Percentiles rank a stretch among this genome's conserved stretches.
phyloP scores from a whole-genome alignment of 1,140 invertebrate genomes.

The Asobara japonica region DNA sequence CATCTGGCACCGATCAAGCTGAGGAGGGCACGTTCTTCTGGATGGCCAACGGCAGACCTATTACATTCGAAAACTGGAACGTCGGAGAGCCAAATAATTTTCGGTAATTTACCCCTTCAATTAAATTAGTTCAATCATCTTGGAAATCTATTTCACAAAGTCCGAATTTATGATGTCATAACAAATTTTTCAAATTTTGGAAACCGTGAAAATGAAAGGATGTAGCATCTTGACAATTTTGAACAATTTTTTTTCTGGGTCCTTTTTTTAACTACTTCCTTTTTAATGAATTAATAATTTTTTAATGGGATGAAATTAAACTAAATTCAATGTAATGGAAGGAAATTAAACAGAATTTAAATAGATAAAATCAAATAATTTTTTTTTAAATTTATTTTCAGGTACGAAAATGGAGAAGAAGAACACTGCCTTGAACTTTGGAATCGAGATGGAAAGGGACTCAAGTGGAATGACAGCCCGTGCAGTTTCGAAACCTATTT shows the following conservation, averaged over 20 bases:
- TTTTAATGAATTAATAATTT: not conserved
- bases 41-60: constrained; percentile 88
- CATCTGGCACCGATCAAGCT: constrained; percentile 88
- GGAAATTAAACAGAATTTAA: no score
- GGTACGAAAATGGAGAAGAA: constrained; percentile 90
- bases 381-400: constrained; percentile 35
- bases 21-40: constrained; percentile 91
- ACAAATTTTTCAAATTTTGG: no score
- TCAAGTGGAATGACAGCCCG: constrained; percentile 93
- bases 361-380: constrained; percentile 1
- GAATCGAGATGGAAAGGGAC: constrained; percentile 90
- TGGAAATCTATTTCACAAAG: no score
- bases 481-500: constrained; percentile 93
- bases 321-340: no score
- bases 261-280: not conserved
- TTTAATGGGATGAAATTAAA: no score
- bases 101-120: constrained; percentile 59
- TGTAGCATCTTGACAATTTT: no score
- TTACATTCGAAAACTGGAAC: constrained; percentile 93
- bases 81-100: constrained; percentile 91
- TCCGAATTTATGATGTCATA: no score
- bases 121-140: no score
- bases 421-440: constrained; percentile 91
- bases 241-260: no score
- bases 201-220: no score